Percentiles rank a stretch among this genome's conserved stretches.
phyloP scores from a whole-genome alignment of 2,113 vertebrate species.

The Mionectes macconnelli region DNA sequence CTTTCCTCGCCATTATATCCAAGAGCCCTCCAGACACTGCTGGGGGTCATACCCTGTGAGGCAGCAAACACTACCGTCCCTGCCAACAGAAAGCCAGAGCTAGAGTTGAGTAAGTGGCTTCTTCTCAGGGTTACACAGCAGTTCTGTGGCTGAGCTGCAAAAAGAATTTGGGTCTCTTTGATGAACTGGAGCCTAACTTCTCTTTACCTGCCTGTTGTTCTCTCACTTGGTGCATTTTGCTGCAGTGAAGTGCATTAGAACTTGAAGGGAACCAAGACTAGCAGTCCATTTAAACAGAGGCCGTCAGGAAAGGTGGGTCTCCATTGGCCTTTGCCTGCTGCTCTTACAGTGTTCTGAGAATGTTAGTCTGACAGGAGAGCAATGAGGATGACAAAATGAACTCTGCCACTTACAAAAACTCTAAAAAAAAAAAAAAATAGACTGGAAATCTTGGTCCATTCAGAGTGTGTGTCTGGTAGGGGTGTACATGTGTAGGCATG shows the following conservation, averaged over 20 bases:
- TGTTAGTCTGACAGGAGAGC: background rate
- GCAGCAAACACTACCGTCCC: background rate
- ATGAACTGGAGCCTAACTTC: background rate
- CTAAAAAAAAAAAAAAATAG: fast-evolving
- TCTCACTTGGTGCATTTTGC: background rate
- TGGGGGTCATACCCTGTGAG: background rate
- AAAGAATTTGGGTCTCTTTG: background rate
- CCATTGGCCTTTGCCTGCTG: background rate
- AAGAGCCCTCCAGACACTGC: background rate
- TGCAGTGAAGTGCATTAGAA: background rate
- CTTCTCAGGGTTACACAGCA: background rate
- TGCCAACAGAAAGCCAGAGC: background rate
- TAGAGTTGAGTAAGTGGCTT: background rate
- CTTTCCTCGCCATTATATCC: background rate
- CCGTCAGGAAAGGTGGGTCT: background rate
- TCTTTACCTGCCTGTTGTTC: background rate
- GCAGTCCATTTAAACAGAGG: background rate
- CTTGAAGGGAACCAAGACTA: background rate
- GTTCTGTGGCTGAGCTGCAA: background rate
- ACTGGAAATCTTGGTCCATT: background rate
- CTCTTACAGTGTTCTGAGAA: background rate
- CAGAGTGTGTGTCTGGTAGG: background rate
- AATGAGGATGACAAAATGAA: background rate
- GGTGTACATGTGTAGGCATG: background rate
- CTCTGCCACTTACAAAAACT: background rate